Evolutionary conservation across 2,113 vertebrate species (phyloP).

Genomic region (Geothlypis trichas): DNA sequence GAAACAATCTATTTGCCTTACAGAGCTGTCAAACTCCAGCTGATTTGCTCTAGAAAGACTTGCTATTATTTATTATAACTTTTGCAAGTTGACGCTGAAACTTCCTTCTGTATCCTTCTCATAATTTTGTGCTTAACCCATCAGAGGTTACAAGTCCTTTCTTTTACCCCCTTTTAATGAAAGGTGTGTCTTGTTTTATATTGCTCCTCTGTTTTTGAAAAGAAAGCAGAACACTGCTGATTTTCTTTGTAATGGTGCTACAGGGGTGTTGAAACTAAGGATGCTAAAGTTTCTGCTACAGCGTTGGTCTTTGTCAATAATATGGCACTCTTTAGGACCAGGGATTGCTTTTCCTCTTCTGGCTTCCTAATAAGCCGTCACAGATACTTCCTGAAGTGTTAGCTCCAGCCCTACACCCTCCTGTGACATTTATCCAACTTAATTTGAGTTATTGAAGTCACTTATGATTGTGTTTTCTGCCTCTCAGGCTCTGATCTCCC

Average conservation of each 20-base stretch:
- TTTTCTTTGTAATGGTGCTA: neutral
- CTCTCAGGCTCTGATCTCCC: neutral
- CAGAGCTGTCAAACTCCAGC: neutral
- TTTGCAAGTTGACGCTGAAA: neutral
- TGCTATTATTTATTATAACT: neutral
- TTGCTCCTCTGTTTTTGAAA: neutral
- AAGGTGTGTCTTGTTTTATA: neutral
- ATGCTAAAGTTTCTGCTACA: neutral
- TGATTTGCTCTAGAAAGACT: neutral
- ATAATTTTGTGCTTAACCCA: neutral
- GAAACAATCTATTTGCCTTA: neutral
- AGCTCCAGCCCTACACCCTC: neutral
- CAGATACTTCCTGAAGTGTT: neutral
- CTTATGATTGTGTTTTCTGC: neutral
- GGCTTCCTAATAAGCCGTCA: neutral
- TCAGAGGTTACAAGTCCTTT: neutral
- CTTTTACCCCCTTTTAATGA: neutral
- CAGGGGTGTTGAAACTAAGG: neutral
- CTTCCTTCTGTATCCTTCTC: neutral
- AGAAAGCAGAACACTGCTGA: neutral
- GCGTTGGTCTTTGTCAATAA: neutral
- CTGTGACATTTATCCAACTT: neutral
- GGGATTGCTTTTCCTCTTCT: neutral
- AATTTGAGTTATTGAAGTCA: neutral
- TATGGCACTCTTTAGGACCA: neutral